Evolutionary conservation across 1,140 invertebrate species (phyloP).

Genomic region (Leptestheria dahalacensis): DNA sequence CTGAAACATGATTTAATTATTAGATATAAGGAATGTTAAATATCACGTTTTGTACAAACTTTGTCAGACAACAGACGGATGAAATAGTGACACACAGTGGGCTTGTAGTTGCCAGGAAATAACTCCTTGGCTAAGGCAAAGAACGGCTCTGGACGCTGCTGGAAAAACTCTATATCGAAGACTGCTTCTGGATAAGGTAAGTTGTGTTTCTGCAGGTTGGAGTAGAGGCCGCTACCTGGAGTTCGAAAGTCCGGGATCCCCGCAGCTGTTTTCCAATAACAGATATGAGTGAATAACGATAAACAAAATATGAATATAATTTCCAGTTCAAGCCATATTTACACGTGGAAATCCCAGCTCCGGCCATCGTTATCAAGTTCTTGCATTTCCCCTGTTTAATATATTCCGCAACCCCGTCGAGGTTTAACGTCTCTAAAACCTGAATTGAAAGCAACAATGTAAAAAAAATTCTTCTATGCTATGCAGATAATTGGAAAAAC

Average conservation of each 20-base stretch:
- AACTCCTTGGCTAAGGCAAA: slow-evolving; percentile 71
- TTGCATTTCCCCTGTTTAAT: slow-evolving; percentile 58
- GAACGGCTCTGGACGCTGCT: slow-evolving; percentile 68
- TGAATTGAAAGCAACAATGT: slow-evolving; percentile 23
- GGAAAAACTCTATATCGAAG: slow-evolving; percentile 75
- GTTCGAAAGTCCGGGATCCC: slow-evolving; percentile 90
- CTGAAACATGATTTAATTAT: slow-evolving; percentile 22
- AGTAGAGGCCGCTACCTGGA: slow-evolving; percentile 77
- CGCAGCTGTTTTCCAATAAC: slow-evolving; percentile 47
- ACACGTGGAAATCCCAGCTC: slow-evolving; percentile 90
- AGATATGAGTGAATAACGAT: slow-evolving; percentile 11
- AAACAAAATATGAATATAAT: slow-evolving; percentile 1
- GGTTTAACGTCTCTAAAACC: slow-evolving; percentile 36
- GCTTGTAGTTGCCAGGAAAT: slow-evolving; percentile 64
- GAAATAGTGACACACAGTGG: slow-evolving; percentile 71
- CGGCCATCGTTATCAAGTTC: slow-evolving; percentile 82
- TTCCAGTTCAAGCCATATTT: slow-evolving; percentile 19
- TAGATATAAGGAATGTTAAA: neutral
- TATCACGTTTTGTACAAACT: slow-evolving; percentile 16
- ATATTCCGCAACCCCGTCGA: slow-evolving; percentile 53
- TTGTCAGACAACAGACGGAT: slow-evolving; percentile 63
- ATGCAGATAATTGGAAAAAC: no score
- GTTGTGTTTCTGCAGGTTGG: slow-evolving; percentile 81
- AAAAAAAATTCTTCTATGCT: slow-evolving; percentile 1
- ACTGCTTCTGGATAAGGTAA: slow-evolving; percentile 88